phyloP scores from a whole-genome alignment of 2,797 vertebrate genomes.

The Sarcoramphus papa region DNA sequence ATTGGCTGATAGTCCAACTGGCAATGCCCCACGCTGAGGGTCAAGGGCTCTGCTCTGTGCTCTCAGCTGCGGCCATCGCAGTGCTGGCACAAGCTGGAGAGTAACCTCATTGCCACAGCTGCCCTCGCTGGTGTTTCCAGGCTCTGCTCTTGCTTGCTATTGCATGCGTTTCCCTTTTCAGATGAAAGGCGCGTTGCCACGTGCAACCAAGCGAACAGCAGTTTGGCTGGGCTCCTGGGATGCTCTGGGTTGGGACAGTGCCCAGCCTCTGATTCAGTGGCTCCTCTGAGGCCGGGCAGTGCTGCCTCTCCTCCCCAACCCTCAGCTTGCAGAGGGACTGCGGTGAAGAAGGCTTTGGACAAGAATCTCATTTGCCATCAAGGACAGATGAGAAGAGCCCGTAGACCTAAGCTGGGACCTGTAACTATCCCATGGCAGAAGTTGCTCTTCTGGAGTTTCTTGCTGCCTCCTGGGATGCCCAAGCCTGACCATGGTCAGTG shows the following conservation, averaged over 20 bases:
- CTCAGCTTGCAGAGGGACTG: background rate
- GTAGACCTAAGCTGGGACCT: background rate
- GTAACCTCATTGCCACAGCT: background rate
- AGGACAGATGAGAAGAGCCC: background rate
- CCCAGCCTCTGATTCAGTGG: background rate
- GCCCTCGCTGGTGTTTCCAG: background rate
- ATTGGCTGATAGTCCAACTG: rapidly evolving
- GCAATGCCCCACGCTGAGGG: background rate
- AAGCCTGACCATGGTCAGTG: background rate
- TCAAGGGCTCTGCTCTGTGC: background rate
- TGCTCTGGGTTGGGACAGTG: background rate
- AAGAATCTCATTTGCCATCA: background rate
- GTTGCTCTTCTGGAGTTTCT: background rate
- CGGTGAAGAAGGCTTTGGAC: background rate
- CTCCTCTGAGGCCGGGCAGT: background rate
- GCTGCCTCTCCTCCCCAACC: background rate
- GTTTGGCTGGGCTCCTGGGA: background rate
- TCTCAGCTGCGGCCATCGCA: background rate
- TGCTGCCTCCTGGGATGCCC: background rate
- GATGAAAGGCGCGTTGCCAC: background rate
- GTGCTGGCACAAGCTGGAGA: background rate
- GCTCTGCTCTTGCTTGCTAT: background rate
- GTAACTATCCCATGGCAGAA: background rate
- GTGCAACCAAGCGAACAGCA: background rate
- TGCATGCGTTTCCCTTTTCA: background rate